Conservation (phyloP, 2,797 vertebrate genomes). For the Valencia hispanica region DNA sequence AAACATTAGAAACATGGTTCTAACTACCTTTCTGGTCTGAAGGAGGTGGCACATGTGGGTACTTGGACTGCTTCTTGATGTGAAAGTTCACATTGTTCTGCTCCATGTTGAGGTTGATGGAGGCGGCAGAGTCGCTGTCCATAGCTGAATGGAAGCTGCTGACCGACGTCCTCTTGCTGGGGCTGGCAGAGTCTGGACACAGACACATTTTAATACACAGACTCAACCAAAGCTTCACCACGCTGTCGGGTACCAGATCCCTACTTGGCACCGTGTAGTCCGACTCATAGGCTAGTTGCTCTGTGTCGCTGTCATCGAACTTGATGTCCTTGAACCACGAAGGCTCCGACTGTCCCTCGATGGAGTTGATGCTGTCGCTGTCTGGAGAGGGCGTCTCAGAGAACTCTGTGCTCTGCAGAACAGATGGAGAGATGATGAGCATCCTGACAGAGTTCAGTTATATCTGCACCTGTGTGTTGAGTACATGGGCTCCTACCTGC, state of each 20-base stretch:
- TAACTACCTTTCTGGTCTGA: constrained; percentile 93
- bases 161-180: constrained; percentile 98
- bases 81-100: constrained; percentile 99
- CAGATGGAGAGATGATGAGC: constrained; percentile 12
- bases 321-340: constrained; percentile 99
- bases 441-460: background rate
- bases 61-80: constrained; percentile 99
- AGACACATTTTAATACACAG: constrained; percentile 26
- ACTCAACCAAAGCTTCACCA: background rate
- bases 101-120: constrained; percentile 99
- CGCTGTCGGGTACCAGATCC: constrained; percentile 6
- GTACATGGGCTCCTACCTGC: constrained; percentile 81
- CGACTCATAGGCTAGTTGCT: constrained; percentile 92
- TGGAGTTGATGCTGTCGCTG: constrained; percentile 95
- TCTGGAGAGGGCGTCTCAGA: constrained; percentile 98
- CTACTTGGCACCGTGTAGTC: constrained; percentile 85
- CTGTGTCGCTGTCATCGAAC: constrained; percentile 98
- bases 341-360: constrained; percentile 97
- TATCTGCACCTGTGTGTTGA: background rate
- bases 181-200: constrained; percentile 92
- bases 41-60: constrained; percentile 92
- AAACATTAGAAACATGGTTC: background rate
- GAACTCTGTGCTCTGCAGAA: constrained; percentile 91
- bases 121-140: constrained; percentile 98
- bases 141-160: constrained; percentile 98